These are phyloP conservation scores for Lepilemur ruficaudatus DNA, from an alignment of 2,797 vertebrate species.

Conservation along the genomic window DNA sequence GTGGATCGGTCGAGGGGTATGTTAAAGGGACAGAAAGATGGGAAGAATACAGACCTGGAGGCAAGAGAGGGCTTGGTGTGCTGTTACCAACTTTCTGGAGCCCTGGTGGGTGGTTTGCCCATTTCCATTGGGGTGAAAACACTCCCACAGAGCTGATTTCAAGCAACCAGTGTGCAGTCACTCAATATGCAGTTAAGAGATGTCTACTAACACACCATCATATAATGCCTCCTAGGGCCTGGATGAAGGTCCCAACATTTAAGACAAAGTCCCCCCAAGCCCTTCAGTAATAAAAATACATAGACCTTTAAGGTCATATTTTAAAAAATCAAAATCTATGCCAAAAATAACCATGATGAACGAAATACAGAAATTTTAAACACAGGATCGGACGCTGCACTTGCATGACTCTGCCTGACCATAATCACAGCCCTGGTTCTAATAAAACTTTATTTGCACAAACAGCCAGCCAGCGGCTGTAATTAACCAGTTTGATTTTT, in stretches of 20 bases:
- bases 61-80: background rate
- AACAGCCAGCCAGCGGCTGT: background rate
- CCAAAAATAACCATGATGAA: background rate
- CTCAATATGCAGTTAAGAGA: background rate
- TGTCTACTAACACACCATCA: background rate
- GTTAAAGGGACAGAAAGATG: background rate
- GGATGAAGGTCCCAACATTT: background rate
- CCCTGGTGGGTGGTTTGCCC: background rate
- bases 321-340: background rate
- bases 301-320: background rate
- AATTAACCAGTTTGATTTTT: background rate
- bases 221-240: background rate
- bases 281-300: background rate
- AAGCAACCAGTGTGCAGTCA: background rate
- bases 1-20: background rate
- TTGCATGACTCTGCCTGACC: background rate
- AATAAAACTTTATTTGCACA: slow-evolving; percentile 13
- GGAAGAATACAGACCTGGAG: background rate
- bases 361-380: background rate
- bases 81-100: no score
- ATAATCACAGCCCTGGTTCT: background rate
- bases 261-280: background rate
- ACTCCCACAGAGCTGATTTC: background rate
- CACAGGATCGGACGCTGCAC: background rate
- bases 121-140: background rate